phyloP scores from a whole-genome alignment of 2,888 invertebrate species.

The Lasius platythorax region DNA sequence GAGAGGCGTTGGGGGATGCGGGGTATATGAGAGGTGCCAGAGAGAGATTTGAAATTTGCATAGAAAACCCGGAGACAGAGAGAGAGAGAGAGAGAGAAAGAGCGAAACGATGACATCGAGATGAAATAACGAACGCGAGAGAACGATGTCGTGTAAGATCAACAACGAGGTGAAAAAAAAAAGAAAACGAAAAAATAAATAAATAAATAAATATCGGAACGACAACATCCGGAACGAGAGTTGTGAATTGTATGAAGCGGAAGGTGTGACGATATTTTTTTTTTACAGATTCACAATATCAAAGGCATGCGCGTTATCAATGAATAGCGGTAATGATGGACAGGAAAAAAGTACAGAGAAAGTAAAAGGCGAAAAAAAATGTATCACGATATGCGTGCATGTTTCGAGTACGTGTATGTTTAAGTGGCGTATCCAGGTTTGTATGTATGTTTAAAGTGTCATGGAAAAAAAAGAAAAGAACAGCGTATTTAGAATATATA shows the following conservation, averaged over 20 bases:
- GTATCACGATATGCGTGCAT: conserved; percentile 59
- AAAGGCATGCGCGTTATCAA: conserved; percentile 72
- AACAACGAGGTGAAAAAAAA: conserved; percentile 48
- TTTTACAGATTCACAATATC: conserved; percentile 70
- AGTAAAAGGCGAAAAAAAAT: conserved; percentile 25
- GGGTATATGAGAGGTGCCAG: conserved; percentile 73
- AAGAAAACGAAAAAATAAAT: conserved; percentile 55
- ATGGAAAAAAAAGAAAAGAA: conserved; percentile 73
- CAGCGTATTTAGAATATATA: conserved; percentile 67
- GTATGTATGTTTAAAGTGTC: conserved; percentile 69
- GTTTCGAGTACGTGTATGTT: conserved; percentile 19
- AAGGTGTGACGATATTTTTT: conserved; percentile 23
- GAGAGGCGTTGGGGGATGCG: conserved; percentile 73
- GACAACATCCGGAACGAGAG: conserved; percentile 53
- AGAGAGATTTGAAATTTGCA: conserved; percentile 60
- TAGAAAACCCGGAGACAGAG: conserved; percentile 63
- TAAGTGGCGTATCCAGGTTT: conserved; percentile 65
- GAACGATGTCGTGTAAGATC: conserved; percentile 50
- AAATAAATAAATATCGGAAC: conserved; percentile 46
- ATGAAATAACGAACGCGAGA: conserved; percentile 38
- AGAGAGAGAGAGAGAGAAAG: conserved; percentile 52
- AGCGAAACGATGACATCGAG: conserved; percentile 32
- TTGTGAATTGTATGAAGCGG: conserved; percentile 45
- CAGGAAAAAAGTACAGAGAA: background rate
- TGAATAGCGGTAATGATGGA: conserved; percentile 53